phyloP scores from a whole-genome alignment of 2,797 vertebrate genomes.

The Podargus strigoides region DNA sequence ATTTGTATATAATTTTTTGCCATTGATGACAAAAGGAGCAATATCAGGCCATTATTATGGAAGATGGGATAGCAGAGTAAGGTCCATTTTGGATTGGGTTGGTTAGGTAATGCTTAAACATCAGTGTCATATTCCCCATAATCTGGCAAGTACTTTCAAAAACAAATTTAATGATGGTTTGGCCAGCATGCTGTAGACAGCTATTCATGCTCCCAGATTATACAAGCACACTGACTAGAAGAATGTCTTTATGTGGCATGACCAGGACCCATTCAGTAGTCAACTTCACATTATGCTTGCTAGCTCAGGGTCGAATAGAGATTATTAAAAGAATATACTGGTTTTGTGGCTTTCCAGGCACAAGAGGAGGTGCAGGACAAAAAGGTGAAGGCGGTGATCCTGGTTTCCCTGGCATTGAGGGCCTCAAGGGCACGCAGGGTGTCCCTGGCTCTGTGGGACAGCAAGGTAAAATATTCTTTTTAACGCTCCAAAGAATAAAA shows the following conservation, averaged over 20 bases:
- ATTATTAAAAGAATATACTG: background rate
- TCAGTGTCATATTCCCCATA: background rate
- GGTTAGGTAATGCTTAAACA: background rate
- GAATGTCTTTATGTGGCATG: background rate
- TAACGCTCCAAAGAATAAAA: background rate
- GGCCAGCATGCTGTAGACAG: background rate
- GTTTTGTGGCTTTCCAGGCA: slow-evolving; percentile 66
- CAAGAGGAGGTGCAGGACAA: slow-evolving; percentile 66
- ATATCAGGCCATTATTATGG: background rate
- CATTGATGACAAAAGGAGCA: background rate
- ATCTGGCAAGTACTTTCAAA: background rate
- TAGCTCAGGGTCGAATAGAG: background rate
- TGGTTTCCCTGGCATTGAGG: slow-evolving; percentile 73
- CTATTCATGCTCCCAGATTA: background rate
- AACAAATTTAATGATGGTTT: background rate
- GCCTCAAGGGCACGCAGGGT: slow-evolving; percentile 78
- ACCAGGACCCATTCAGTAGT: background rate
- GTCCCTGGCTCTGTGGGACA: slow-evolving; percentile 79
- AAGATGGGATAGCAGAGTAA: background rate
- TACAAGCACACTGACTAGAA: background rate
- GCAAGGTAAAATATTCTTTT: slow-evolving; percentile 71
- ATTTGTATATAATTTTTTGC: background rate
- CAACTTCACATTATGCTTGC: background rate
- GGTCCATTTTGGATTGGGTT: background rate
- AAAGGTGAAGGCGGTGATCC: slow-evolving; percentile 67